phyloP scores from a whole-genome alignment of 2,888 invertebrate genomes.

The Synergus umbraculus region DNA sequence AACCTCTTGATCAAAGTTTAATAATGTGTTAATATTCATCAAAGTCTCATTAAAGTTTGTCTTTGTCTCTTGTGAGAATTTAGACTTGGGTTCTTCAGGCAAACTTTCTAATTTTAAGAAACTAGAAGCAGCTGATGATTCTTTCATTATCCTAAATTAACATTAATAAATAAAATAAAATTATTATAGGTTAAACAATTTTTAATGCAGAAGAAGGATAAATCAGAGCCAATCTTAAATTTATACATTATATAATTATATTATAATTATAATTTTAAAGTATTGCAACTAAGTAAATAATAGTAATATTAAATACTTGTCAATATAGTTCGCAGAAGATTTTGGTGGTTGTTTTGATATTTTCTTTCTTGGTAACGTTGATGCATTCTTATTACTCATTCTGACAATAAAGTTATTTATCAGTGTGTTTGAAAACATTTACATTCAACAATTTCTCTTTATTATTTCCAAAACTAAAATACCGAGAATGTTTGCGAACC shows the following conservation, averaged over 20 bases:
- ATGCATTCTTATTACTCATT: constrained; percentile 59
- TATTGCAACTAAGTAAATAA: not conserved
- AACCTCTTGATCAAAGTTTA: not conserved
- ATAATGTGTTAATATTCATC: too few relatives aligned
- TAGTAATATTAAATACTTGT: constrained; percentile 59
- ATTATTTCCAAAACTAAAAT: constrained; percentile 17
- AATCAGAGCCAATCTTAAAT: not conserved
- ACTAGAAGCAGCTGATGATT: not conserved
- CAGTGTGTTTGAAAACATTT: constrained; percentile 56
- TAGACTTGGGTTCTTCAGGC: not conserved
- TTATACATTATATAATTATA: too few relatives aligned
- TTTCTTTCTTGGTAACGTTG: constrained; percentile 52
- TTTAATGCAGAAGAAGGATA: not conserved
- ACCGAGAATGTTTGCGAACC: not conserved
- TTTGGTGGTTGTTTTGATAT: constrained; percentile 50
- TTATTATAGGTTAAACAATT: not conserved
- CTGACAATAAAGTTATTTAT: constrained; percentile 51
- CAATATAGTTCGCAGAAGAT: constrained; percentile 50
- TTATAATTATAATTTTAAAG: not conserved
- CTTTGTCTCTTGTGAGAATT: not conserved
- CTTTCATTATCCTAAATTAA: constrained; percentile 29
- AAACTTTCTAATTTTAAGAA: constrained; percentile 11
- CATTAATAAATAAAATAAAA: not conserved
- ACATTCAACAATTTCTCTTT: constrained; percentile 57
- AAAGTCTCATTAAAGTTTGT: not conserved